These are phyloP conservation scores for Campoletis sonorensis DNA, from an alignment of 1,140 invertebrate species.

Conservation along the genomic window DNA sequence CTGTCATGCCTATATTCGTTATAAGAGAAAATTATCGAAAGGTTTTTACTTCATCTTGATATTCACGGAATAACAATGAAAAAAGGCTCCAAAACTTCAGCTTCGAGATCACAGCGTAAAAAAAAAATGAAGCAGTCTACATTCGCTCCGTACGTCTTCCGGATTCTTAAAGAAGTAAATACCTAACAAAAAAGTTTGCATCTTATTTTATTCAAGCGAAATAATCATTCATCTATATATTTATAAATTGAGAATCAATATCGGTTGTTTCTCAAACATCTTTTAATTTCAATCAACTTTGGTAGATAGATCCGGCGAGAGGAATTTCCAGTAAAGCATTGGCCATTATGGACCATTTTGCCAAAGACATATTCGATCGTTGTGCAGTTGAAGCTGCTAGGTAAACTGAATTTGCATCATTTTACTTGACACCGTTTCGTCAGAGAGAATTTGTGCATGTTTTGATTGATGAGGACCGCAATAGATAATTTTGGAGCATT, in stretches of 20 bases:
- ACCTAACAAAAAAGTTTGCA: not conserved
- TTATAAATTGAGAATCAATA: not conserved
- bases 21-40: constrained; percentile 18
- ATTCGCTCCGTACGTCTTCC: constrained; percentile 21
- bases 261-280: not conserved
- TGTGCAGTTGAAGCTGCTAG: constrained; percentile 20
- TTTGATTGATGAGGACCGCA: too few relatives aligned
- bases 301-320: constrained; percentile 13
- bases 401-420: not conserved
- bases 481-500: too few relatives aligned
- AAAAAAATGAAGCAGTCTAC: constrained; percentile 9
- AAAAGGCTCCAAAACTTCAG: not conserved
- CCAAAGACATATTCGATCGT: constrained; percentile 35
- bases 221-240: not conserved
- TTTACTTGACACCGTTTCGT: too few relatives aligned
- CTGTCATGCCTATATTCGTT: not conserved
- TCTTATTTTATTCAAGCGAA: not conserved
- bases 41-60: not conserved
- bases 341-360: constrained; percentile 31
- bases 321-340: constrained; percentile 18
- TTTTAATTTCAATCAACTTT: not conserved
- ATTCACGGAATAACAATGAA: not conserved
- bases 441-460: too few relatives aligned
- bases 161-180: constrained; percentile 29
- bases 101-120: not conserved